Evolutionary conservation across 2,113 vertebrate genomes (phyloP), one percentile per base, ranked within the genome.

Genomic region (Gobius niger): DNA sequence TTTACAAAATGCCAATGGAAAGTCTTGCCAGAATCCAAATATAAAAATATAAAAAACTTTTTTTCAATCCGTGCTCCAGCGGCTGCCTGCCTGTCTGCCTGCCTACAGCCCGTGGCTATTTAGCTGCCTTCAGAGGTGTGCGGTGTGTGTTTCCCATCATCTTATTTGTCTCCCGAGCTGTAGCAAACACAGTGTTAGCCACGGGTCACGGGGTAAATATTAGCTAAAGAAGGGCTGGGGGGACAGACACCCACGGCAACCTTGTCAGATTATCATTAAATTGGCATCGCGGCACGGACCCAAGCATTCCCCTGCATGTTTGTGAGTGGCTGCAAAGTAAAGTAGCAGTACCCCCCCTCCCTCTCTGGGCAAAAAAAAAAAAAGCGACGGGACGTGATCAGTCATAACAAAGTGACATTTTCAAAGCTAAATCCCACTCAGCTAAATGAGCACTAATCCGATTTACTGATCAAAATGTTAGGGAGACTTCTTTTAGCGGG

Each of bases 361-460:
- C 59, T 66, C 34, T 60, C 66, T 78, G 54, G 54, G 10, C 54
- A 6, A 57, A 57, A 14, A 57, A 18, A 52, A 57, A 18, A 52
- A 63, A 82, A 80, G 46, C 51, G 62, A 82, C 34, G 81, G 81
- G 81, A 87, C 84, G 90, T 89, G 87, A 88, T 88, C 86, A 80
- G 83, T 88, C 90, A 91, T 90, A 91, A 89, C 86, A 88, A 87
- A 90, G 82, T 87, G 86, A 89, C 90, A 90, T 90, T 90, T 91
- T 85, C 71, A 53, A 73, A 52, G 60, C 14, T 87, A 88, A 57
- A 89, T 89, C 88, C 87, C 88, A 90, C 90, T 91, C 90, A 85
- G 80, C 81, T 88, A 89, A 89, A 91, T 91, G 83, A 89, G 85
- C 76, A 34, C 78, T 88, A 91, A 90, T 90, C 90, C 84, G 82